Evolutionary conservation across 2,113 vertebrate species (phyloP).

Genomic region (Antechinus flavipes): DNA sequence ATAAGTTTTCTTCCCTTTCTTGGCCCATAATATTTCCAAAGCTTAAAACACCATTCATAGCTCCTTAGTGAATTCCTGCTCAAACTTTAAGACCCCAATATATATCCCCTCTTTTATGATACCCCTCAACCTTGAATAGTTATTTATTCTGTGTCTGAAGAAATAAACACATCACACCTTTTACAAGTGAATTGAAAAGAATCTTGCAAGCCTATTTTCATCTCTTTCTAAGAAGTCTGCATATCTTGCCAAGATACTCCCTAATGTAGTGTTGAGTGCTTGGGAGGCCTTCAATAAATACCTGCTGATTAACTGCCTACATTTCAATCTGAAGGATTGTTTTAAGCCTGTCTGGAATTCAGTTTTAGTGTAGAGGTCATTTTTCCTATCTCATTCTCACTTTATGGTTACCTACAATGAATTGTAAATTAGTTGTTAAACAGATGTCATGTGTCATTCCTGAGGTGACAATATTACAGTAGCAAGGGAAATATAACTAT

Average conservation of each 20-base stretch:
- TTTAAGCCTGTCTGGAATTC: neutral
- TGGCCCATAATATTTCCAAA: neutral
- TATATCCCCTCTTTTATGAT: neutral
- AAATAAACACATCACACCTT: neutral
- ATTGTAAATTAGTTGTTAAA: neutral
- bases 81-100: neutral
- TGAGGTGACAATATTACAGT: neutral
- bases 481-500: neutral
- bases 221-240: neutral
- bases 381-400: neutral
- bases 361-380: neutral
- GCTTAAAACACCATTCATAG: neutral
- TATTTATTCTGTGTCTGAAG: neutral
- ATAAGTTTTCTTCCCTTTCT: neutral
- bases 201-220: neutral
- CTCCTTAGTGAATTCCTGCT: neutral
- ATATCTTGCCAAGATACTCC: neutral
- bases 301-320: neutral
- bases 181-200: neutral
- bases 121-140: neutral
- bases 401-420: neutral
- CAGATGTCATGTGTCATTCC: neutral
- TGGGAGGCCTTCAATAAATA: neutral
- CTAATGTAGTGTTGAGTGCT: neutral
- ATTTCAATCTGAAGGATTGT: neutral